phyloP scores from a whole-genome alignment of 2,797 vertebrate species.

The Ibycter americanus region DNA sequence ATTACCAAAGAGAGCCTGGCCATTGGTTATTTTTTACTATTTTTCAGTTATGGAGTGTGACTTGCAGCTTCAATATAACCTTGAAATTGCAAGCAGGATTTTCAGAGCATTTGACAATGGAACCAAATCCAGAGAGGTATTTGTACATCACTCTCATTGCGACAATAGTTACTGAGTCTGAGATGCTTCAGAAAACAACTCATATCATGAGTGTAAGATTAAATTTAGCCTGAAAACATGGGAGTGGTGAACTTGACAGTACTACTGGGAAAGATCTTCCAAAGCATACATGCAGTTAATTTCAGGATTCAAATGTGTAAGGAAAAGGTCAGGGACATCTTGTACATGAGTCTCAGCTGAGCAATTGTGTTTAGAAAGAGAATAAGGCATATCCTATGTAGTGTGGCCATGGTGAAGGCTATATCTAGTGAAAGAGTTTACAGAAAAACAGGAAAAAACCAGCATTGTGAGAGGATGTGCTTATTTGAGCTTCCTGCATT shows the following conservation, averaged over 20 bases:
- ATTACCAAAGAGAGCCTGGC: background rate
- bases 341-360: background rate
- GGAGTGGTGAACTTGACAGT: background rate
- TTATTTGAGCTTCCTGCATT: background rate
- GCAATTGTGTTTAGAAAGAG: background rate
- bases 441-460: background rate
- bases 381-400: background rate
- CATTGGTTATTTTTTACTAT: conserved; percentile 32
- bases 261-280: background rate
- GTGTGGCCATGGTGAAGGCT: background rate
- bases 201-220: background rate
- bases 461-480: background rate
- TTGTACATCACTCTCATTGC: background rate
- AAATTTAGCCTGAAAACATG: background rate
- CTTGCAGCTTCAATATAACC: conserved; percentile 5
- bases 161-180: background rate
- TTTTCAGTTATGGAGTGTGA: conserved; percentile 18
- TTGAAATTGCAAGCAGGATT: conserved; percentile 8
- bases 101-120: background rate
- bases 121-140: background rate
- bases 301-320: background rate
- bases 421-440: background rate
- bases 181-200: background rate
- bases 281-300: background rate
- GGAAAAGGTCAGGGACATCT: background rate